phyloP scores from a whole-genome alignment of 2,888 invertebrate species.

The Ophion obscuratus region DNA sequence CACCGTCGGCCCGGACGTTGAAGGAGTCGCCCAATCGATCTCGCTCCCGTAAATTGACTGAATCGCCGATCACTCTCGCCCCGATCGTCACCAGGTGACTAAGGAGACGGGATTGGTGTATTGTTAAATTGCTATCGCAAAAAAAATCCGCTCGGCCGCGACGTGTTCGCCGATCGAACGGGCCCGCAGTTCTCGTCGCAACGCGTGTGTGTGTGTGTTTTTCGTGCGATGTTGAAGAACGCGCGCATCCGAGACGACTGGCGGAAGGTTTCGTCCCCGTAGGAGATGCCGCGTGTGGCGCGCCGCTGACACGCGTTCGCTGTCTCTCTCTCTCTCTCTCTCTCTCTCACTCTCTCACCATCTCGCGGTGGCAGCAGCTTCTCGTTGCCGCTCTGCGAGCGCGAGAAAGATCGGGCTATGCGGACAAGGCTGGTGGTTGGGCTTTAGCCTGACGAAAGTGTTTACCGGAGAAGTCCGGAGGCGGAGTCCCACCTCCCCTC shows the following conservation, averaged over 20 bases:
- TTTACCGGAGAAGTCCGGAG: neutral
- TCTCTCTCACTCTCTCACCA: slow-evolving; percentile 13
- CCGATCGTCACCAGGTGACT: no score
- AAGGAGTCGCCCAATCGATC: neutral
- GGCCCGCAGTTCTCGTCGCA: neutral
- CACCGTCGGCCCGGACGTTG: neutral
- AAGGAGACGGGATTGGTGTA: no score
- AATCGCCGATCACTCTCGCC: neutral
- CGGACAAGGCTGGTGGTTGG: slow-evolving; percentile 3
- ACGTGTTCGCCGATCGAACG: slow-evolving; percentile 11
- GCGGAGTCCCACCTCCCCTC: slow-evolving; percentile 27
- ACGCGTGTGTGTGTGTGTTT: slow-evolving; percentile 27
- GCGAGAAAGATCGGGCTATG: slow-evolving; percentile 5
- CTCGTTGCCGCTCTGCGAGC: neutral
- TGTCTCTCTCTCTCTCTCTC: slow-evolving; percentile 3
- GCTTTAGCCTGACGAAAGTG: neutral
- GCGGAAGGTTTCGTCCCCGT: slow-evolving; percentile 59
- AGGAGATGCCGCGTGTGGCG: slow-evolving; percentile 64
- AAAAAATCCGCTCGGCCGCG: neutral
- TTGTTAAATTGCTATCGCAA: neutral
- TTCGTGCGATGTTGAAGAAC: slow-evolving; percentile 75
- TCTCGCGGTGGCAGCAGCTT: neutral
- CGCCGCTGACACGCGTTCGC: slow-evolving; percentile 38
- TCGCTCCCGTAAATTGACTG: neutral
- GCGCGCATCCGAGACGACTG: slow-evolving; percentile 81